These are phyloP conservation scores for Brachypalpus laphriformis DNA, from an alignment of 2,888 invertebrate genomes.

Conservation along the genomic window DNA sequence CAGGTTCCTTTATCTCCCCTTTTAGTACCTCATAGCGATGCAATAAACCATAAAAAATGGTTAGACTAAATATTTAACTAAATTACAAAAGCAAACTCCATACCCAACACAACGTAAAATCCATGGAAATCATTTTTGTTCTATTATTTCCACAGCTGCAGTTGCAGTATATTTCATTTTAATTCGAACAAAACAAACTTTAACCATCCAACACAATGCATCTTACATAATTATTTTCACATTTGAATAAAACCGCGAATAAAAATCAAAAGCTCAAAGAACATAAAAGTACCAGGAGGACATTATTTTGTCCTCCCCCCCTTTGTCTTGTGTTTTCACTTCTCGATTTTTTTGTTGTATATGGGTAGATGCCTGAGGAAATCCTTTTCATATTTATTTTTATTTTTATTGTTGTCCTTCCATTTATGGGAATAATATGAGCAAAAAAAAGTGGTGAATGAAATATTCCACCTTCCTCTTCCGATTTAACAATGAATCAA, in stretches of 20 bases:
- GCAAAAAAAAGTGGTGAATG: constrained; percentile 24
- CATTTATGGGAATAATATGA: constrained; percentile 49
- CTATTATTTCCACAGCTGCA: neutral
- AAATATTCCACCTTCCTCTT: constrained; percentile 65
- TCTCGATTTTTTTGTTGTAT: constrained; percentile 3
- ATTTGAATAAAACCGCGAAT: constrained; percentile 36
- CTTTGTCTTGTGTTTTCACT: constrained; percentile 30
- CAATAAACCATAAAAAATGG: neutral
- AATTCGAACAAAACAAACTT: constrained; percentile 3
- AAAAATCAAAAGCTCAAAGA: constrained; percentile 28
- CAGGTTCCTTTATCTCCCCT: neutral
- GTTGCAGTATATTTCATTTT: neutral
- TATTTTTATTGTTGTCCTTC: constrained; percentile 44
- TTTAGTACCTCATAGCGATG: neutral
- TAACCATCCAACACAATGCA: constrained; percentile 36
- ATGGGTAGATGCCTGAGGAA: constrained; percentile 23
- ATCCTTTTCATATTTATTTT: constrained; percentile 53
- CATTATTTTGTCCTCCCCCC: neutral
- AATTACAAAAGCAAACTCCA: neutral
- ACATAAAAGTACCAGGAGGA: constrained; percentile 26
- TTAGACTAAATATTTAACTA: neutral
- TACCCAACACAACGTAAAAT: too few relatives aligned
- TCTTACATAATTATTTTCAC: constrained; percentile 52
- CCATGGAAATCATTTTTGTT: too few relatives aligned
- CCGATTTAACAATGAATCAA: constrained; percentile 70